Evolutionary conservation across 2,888 invertebrate species (phyloP), one percentile per base, ranked within the genome.

Genomic region (Copidosoma aretas): DNA sequence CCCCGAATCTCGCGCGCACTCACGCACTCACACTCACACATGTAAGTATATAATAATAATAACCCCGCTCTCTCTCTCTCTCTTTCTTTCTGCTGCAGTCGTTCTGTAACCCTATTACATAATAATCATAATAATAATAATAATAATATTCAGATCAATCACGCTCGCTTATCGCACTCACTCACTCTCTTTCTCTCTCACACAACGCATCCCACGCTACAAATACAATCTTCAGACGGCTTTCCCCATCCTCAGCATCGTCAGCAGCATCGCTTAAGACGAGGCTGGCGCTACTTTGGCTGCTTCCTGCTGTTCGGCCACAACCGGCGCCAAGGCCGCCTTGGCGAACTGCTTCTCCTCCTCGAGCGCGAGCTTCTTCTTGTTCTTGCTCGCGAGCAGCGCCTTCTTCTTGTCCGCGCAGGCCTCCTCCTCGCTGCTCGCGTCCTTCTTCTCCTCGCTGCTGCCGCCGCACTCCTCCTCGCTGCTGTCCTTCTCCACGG

Each of bases 241-340:
- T 8, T 10, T 25, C 17, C 19, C 25, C 17, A 3, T 56, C 71
- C 53, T 32, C 56, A 32, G 15, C 56, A 56, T 24, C 19, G 21
- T 68, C 39, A 68, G 61, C 52, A 60, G 72, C 73, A 32, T 32
- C 67, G 71, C 62, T 77, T 76, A 77, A 77, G 79, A 79, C 73
- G 75, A 75, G 64, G 73, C 51, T 53, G 65, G 69, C 54, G 73
- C 51, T 53, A 64, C 70, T 56, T 68, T 75, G 73, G 57, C 58
- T 64, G 73, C 70, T 73, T 52, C 41, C 46, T 61, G 71, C 60
- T 22, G 32, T 46, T 39, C 19, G 25, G 14, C 41, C 24, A 68
- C 71, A 3, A 32, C 32, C 32, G 3, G 65, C 57, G 68, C 69
- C 71, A 68, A 72, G 12, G 58, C 60, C 60, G 68, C 58, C 58